Evolutionary conservation across 2,113 vertebrate species (phyloP), one percentile per base, ranked within the genome.

Genomic region (Prolemur simus): DNA sequence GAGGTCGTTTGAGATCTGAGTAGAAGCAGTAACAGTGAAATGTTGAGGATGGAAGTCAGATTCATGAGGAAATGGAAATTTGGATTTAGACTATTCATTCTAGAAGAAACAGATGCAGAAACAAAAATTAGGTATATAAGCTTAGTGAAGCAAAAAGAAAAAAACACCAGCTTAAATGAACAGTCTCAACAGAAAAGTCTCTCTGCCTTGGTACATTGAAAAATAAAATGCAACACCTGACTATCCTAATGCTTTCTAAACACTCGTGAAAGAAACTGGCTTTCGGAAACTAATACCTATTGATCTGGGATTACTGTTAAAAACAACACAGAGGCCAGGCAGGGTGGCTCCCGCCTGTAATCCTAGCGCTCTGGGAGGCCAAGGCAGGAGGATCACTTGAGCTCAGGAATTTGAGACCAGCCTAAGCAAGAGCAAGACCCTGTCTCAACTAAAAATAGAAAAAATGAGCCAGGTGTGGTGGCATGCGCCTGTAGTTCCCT

Each of bases 41-140:
- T 69, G 32, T 8, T 63, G 29, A 86, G 42, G 6, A 27, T 8
- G 49, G 29, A 96, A 74, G 34, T 27, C 8, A 92, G 47, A 54
- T 2, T 29, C 0, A 1, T 14, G 42, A 86, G 64, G 66, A 96
- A 94, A 81, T 18, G 49, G 42, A 81, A 85, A 90, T 82, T 52
- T 39, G 29, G 52, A 91, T 37, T 85, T 54, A 89, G 15, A 71
- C 60, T 23, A 54, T 49, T 89, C 52, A 87, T 87, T 29, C 42
- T 60, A 52, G 37, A 34, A 85, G 89, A 94, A 94, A 94, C 25
- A 94, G 42, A 92, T 63, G 27, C 12, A 60, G 76, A 69, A 49
- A 73, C 58, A 68, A 85, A 92, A 93, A 83, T 73, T 73, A 92
- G 56, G 34, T 60, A 77, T 45, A n/a, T 78, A 84, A 95, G 6